Percentiles rank a stretch among this genome's conserved stretches.
Evolutionary conservation across 2,113 vertebrate species (phyloP).

Genomic region (Muntiacus muntjak): DNA sequence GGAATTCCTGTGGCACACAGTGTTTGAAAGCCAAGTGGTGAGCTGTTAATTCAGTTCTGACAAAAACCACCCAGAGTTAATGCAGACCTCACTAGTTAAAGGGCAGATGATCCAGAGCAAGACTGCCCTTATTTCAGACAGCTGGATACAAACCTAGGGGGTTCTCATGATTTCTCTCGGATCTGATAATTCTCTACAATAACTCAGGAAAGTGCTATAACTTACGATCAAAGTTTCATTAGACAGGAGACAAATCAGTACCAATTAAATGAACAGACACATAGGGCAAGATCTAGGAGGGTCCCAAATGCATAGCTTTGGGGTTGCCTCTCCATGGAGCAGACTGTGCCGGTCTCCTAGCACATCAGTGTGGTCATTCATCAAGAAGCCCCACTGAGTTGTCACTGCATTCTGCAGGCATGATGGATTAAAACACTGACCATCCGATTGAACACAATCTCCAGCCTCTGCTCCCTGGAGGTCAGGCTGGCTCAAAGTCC

Average conservation of each 20-base stretch:
- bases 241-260: background rate
- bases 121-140: background rate
- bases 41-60: background rate
- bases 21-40: background rate
- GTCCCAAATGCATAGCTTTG: background rate
- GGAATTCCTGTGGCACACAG: accelerated
- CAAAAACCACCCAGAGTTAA: background rate
- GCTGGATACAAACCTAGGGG: background rate
- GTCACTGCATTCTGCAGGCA: background rate
- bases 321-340: background rate
- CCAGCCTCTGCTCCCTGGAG: background rate
- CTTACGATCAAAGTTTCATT: background rate
- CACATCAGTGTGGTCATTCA: background rate
- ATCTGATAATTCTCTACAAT: background rate
- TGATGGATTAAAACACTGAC: background rate
- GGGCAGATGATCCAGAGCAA: too few relatives aligned
- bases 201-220: background rate
- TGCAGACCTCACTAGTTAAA: background rate
- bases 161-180: background rate
- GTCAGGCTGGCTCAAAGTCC: background rate
- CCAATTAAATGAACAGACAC: background rate
- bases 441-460: background rate
- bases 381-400: background rate
- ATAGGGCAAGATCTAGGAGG: background rate
- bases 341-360: accelerated